Conservation (phyloP, 2,113 vertebrate species). For the Neodontobutis hainanensis region DNA sequence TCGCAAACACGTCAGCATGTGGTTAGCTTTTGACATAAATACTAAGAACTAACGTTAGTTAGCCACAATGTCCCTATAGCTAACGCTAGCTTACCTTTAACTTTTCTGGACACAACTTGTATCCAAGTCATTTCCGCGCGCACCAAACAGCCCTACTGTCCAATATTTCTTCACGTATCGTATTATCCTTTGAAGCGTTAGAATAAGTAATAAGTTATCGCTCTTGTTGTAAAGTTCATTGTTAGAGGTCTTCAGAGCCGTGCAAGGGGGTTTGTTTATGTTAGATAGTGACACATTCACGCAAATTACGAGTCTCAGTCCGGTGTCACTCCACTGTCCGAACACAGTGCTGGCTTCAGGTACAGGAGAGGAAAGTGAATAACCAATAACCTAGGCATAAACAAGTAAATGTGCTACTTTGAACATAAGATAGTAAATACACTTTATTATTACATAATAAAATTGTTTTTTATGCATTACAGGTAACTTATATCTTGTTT, state of each 20-base stretch:
- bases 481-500: too few relatives aligned
- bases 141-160: background rate
- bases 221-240: background rate
- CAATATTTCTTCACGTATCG: background rate
- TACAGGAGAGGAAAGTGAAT: background rate
- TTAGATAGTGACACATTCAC: constrained; percentile 25
- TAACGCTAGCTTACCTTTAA: constrained; percentile 47
- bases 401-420: background rate
- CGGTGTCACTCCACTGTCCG: constrained; percentile 33
- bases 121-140: constrained; percentile 52
- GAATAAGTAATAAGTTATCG: background rate
- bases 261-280: constrained; percentile 59
- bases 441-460: too few relatives aligned
- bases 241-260: constrained; percentile 26
- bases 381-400: too few relatives aligned
- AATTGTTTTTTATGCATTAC: too few relatives aligned
- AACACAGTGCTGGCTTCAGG: constrained; percentile 41
- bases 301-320: background rate
- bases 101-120: constrained; percentile 36
- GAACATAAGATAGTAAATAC: too few relatives aligned
- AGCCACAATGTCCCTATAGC: constrained; percentile 31
- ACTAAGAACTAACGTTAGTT: background rate
- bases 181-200: constrained; percentile 13
- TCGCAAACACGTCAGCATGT: background rate
- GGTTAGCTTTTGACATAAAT: background rate